Base-by-base conservation (phyloP, 2,797 vertebrate genomes). In the Bufotes viridis region DNA sequence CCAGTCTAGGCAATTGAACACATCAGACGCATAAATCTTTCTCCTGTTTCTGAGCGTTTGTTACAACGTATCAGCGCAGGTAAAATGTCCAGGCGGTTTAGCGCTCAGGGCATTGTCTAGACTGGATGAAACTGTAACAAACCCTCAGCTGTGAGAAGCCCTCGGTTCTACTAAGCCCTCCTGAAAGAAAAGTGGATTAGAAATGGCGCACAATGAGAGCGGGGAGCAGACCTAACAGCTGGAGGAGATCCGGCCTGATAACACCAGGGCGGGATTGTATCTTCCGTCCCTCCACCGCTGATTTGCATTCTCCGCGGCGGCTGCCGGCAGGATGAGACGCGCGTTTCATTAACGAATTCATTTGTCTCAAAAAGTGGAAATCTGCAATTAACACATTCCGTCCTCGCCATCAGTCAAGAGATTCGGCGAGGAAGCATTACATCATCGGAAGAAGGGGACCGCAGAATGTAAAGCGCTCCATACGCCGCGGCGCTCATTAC, bases 241-340 rank as follows among this genome's bases (percentile, higher is more conserved):
- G 80, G 58, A n/a, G 81, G 80, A 42, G 70, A 78, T 20, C 55
- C 49, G 17, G 67, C 15, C 49, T 57, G 49, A 53, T 18, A 49
- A 8, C 4, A n/a, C 8, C n/a, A 22, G 18, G 34, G 20, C 34
- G 42, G 79, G 85, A 80, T 70, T 86, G 49, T 65, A 20, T 72
- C 42, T 87, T 82, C 69, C 69, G 80, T 75, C 70, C 79, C 86
- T 82, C 58, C 12, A 14, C 67, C 65, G 12, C n/a, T 53, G 69
- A 87, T 87, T 87, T 87, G 79, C 78, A 81, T 87, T 81, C 34
- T 42, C 60, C 20, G n/a, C 17, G 17, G 58, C 57, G 79, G 58
- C 79, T 67, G 69, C 10, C 42, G 55, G 51, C 24, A 63, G 67
- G 57, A 81, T 20, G 51, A n/a, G 67, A 14, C 18, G 13, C 26